Evolutionary conservation across 2,113 vertebrate genomes (phyloP), one percentile per base, ranked within the genome.

Genomic region (Chauna torquata): DNA sequence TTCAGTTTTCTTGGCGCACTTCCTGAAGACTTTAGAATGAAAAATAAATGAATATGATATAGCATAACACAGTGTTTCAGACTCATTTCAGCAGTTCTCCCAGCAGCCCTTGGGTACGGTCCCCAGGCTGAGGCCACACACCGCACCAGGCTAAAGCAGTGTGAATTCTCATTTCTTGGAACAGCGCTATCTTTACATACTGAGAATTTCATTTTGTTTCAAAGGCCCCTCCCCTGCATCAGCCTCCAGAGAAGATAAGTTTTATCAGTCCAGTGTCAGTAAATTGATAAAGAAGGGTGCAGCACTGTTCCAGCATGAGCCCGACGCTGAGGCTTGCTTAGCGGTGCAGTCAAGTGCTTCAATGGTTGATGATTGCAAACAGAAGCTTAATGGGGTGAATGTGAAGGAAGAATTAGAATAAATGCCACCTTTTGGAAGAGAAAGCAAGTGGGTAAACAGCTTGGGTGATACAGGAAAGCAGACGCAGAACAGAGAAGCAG

Each of bases 341-440:
- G 79, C 15, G 5, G 88, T 32, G 18, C 86, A 92, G 92, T 79
- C 86, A 94, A 95, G 84, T 86, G 92, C 95, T 97, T 94, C 96
- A 71, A 86, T 12, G 2, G 75, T 94, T 93, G 82, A 96, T 89
- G 96, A 96, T n/a, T 93, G 92, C 93, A 96, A 97, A 86, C 3
- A 11, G 84, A 96, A 93, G 80, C 90, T 93, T 97, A 97, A 97
- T 87, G 93, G 95, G 76, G 80, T 92, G 95, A 94, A 96, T 64
- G 69, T 0, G 77, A 96, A 82, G 74, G 85, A 96, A 96, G 94
- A 96, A 96, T 95, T 94, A 96, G 94, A 97, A 96, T 94, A 94
- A 96, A 96, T 81, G 12, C 69, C 83, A 89, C 83, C 81, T 83
- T 97, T 82, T 90, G 91, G 94, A 95, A 91, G 11, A 78, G 83